Conservation (phyloP, 1,140 invertebrate species). For the Helicoverpa zea region DNA sequence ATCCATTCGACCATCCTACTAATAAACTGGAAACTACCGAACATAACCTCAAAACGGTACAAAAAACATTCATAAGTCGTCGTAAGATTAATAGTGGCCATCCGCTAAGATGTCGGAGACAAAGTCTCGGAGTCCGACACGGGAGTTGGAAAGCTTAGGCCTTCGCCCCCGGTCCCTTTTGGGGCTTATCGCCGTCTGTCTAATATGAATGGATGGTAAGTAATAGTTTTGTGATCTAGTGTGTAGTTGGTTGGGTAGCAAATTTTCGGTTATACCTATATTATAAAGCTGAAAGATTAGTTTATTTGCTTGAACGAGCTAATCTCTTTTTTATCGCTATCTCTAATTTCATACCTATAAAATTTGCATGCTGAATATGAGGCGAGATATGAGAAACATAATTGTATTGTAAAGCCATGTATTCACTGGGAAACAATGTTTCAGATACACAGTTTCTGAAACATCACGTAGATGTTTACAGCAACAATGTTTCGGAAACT, state of each 20-base stretch:
- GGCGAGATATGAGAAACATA: too few species aligned
- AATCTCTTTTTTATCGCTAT: too few species aligned
- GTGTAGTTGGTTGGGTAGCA: not conserved
- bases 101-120: not conserved
- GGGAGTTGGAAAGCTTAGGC: slow-evolving; percentile 9
- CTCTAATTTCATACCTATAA: too few species aligned
- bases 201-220: slow-evolving; percentile 39
- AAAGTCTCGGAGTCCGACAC: slow-evolving; percentile 10
- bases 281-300: too few species aligned
- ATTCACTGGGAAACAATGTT: too few species aligned
- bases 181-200: slow-evolving; percentile 13
- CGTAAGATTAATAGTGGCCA: slow-evolving; percentile 6
- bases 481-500: too few species aligned
- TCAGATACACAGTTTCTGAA: too few species aligned
- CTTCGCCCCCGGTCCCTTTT: slow-evolving; percentile 25
- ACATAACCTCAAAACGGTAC: not conserved
- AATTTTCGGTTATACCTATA: not conserved
- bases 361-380: too few species aligned
- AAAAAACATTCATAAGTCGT: slow-evolving; percentile 18
- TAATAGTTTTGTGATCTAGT: slow-evolving; percentile 22
- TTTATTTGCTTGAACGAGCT: too few species aligned
- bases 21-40: not conserved
- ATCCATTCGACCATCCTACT: not conserved
- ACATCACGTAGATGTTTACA: too few species aligned
- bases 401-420: too few species aligned